A percentile compares a stretch with the other conserved stretches of the same genome.
phyloP scores from a whole-genome alignment of 2,113 vertebrate genomes.

The Vulpes lagopus region DNA sequence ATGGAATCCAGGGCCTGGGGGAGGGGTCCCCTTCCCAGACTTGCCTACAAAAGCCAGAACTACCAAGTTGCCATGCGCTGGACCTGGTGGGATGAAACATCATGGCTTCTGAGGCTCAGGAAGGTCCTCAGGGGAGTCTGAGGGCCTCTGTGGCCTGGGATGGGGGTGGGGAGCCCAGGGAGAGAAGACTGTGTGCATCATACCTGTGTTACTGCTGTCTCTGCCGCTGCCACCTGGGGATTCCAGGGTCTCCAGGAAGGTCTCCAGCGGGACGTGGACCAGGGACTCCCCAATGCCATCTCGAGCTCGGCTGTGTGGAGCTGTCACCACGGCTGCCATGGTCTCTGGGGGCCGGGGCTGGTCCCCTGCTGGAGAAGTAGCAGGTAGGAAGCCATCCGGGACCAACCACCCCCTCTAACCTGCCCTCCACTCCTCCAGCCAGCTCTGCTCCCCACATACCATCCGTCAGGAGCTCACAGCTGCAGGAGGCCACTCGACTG shows the following conservation, averaged over 20 bases:
- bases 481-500: constrained; percentile 93
- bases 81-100: neutral
- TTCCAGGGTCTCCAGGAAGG: constrained; percentile 94
- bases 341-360: constrained; percentile 84
- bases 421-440: neutral
- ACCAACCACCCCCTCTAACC: neutral
- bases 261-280: constrained; percentile 93
- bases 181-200: neutral
- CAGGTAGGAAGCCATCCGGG: neutral
- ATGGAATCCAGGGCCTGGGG: neutral
- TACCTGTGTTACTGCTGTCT: constrained; percentile 73
- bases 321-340: constrained; percentile 67
- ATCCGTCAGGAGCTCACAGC: constrained; percentile 95
- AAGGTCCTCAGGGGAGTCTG: neutral
- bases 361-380: constrained; percentile 72
- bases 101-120: neutral
- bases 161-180: neutral
- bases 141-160: neutral
- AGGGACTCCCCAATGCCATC: constrained; percentile 92
- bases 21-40: neutral
- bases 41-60: neutral
- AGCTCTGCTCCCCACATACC: constrained; percentile 86
- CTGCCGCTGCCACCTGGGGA: constrained; percentile 82
- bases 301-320: constrained; percentile 88
- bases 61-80: neutral